Evolutionary conservation across 2,113 vertebrate species (phyloP), one percentile per base, ranked within the genome.

Genomic region (Pseudonaja textilis): DNA sequence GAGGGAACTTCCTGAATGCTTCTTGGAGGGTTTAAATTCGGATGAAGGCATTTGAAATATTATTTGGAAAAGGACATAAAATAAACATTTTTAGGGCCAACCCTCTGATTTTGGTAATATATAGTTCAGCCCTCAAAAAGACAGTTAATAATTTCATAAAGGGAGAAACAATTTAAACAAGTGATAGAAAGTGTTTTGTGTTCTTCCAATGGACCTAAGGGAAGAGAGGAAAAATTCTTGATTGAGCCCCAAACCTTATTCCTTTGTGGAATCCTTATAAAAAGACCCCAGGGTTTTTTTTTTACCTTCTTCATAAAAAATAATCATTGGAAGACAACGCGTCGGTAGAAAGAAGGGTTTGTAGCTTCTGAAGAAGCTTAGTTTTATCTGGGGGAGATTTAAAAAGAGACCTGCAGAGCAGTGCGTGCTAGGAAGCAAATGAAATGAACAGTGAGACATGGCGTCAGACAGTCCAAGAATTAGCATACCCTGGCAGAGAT

Each of bases 371-470:
- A 96, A 50, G 47, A 50, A 50, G 9, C 8, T 50, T 50, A 50
- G 47, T 50, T 50, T 94, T 95, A 95, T 92, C 94, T 96, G 61
- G n/a, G 26, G 97, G 97, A 93, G 97, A 96, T 94, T 94, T 57
- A 57, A 57, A 25, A 93, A 96, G 92, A 93, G 91, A 42, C 34
- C 91, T 94, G 87, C 88, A 88, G 0, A 93, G 94, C 74, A 91
- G 93, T 56, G 34, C 0, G 1, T 87, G 18, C 52, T 34, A 95
- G 95, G 89, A 92, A 95, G 96, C 86, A 95, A 96, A 89, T 57
- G 90, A 96, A 96, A 94, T 1, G 11, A 92, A 96, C 93, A 91
- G 52, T 34, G 93, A 89, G 90, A 87, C 88, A 90, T 47, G 50
- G 95, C 96, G 94, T 95, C 92, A 95, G 61, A 87, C 90, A 39